Percentiles rank a stretch among this genome's conserved stretches.
Conservation (phyloP, 2,888 invertebrate genomes). For the Lasioglossum morio region DNA sequence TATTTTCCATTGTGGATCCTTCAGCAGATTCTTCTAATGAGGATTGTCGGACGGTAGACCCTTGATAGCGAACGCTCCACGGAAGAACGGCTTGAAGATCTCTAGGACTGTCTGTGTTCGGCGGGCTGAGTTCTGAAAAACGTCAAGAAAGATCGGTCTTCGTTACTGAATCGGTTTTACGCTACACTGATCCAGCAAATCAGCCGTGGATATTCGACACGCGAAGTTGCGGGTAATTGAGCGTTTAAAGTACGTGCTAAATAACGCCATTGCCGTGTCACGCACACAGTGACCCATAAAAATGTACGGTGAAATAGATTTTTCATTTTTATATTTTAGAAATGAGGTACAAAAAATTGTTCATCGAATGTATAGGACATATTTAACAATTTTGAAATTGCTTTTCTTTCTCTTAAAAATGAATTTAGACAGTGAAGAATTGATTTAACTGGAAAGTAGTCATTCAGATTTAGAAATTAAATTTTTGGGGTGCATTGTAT, state of each 20-base stretch:
- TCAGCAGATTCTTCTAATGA: conserved; percentile 41
- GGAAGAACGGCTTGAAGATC: conserved; percentile 91
- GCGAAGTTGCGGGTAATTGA: background rate
- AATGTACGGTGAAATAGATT: background rate
- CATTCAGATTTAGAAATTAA: background rate
- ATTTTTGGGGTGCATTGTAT: background rate
- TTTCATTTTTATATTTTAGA: background rate
- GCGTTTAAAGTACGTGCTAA: background rate
- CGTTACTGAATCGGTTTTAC: background rate
- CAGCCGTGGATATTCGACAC: background rate
- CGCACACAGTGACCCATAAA: background rate
- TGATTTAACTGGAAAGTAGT: background rate
- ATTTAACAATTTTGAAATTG: background rate
- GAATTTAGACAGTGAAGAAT: background rate
- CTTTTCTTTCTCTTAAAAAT: background rate
- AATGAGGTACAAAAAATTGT: background rate
- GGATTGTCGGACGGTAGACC: conserved; percentile 86
- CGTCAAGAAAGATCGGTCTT: conserved; percentile 43
- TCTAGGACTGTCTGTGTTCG: conserved; percentile 90
- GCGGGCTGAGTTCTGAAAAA: conserved; percentile 91
- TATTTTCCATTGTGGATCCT: background rate
- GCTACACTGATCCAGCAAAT: background rate
- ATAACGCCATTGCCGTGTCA: background rate
- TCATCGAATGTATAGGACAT: background rate
- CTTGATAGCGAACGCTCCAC: conserved; percentile 90